Evolutionary conservation across 2,888 invertebrate genomes (phyloP), one percentile per base, ranked within the genome.

Genomic region (Taphrorychus bicolor): DNA sequence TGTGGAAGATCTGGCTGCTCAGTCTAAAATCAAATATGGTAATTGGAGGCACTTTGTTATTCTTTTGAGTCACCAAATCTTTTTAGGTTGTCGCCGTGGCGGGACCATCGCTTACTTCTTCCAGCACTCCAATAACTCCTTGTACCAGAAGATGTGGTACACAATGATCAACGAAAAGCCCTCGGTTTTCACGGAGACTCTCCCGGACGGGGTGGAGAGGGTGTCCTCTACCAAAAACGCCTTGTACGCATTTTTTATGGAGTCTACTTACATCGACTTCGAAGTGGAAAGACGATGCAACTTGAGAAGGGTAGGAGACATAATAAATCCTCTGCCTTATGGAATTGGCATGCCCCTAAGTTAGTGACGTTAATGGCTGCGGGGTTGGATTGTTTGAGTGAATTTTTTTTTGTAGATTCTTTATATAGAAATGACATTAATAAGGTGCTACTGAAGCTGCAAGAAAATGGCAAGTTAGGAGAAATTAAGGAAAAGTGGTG

Each of bases 21-120:
- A 98, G 82, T 94, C 90, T 11, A 94, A 94, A 83, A 95, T 99
- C 71, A 97, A 97, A 82, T 98, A 96, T 81, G 98, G 98, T 48
- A 58, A 92, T 2, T 84, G 96, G 21, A 78, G 82, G 21, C 92
- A 91, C n/a, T n/a, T n/a, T n/a, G n/a, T n/a, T n/a, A n/a, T n/a
- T n/a, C n/a, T n/a, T n/a, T n/a, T n/a, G n/a, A n/a, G n/a, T n/a
- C n/a, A n/a, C n/a, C n/a, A n/a, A n/a, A n/a, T n/a, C n/a, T n/a
- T n/a, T n/a, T n/a, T n/a, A n/a, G n/a, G n/a, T n/a, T n/a, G n/a
- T n/a, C n/a, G n/a, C n/a, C n/a, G n/a, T 16, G 98, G 98, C 11
- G 94, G n/a, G n/a, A n/a, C 97, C 2, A 98, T 98, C 0, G 89
- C 89, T 78, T 88, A 89, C 1, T 98, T 98, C 82, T 98, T 98